A percentile compares a stretch with the other conserved stretches of the same genome.
phyloP scores from a whole-genome alignment of 2,113 vertebrate species.

The Henicopernis longicauda region DNA sequence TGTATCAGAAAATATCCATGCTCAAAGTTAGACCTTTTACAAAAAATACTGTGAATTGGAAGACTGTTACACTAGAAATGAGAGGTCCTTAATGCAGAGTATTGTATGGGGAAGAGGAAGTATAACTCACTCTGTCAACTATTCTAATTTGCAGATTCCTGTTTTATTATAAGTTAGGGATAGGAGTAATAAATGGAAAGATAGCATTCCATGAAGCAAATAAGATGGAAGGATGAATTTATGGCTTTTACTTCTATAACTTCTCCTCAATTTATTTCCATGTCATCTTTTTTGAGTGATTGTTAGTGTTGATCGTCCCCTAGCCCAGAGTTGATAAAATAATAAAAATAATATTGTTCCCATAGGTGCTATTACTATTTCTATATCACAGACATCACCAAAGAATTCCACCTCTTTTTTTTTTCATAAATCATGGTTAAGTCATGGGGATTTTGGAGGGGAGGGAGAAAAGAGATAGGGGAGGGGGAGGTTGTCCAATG shows the following conservation, averaged over 20 bases:
- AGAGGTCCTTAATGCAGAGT: neutral
- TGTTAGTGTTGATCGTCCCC: neutral
- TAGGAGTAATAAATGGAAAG: neutral
- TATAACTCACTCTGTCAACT: neutral
- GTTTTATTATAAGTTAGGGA: neutral
- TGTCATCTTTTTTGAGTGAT: neutral
- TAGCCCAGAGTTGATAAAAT: neutral
- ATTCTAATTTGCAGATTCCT: neutral
- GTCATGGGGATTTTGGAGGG: neutral
- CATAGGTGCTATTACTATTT: neutral
- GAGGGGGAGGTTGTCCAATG: neutral
- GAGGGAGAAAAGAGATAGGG: neutral
- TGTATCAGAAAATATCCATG: neutral
- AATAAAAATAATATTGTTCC: conserved; percentile 23
- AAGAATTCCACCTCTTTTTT: neutral
- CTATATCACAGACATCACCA: neutral
- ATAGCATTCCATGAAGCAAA: neutral
- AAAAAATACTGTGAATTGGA: neutral
- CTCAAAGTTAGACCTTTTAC: neutral
- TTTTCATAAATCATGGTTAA: conserved; percentile 13
- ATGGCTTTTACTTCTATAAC: neutral
- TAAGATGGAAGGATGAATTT: neutral
- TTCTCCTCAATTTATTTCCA: neutral
- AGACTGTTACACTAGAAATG: neutral
- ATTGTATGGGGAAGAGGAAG: neutral